Conservation (phyloP, 2,888 invertebrate genomes). For the Parochlus steinenii region DNA sequence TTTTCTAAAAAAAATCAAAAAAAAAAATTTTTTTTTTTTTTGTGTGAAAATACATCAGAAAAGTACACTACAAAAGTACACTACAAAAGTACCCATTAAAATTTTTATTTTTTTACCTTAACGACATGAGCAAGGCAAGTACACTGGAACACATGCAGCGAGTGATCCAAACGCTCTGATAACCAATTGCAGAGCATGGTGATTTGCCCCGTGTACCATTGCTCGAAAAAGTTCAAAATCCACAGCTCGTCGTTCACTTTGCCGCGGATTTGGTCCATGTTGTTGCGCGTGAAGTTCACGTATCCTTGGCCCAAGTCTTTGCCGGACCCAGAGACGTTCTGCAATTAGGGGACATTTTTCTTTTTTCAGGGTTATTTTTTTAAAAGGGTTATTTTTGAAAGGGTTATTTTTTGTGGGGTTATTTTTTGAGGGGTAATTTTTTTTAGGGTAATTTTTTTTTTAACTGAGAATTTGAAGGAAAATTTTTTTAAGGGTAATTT, state of each 20-base stretch:
- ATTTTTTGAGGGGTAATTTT: background rate
- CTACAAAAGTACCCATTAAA: background rate
- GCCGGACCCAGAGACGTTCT: conserved; percentile 84
- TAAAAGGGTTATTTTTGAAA: background rate
- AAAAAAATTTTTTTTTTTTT: too few species aligned
- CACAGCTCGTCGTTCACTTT: conserved; percentile 64
- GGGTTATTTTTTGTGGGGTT: background rate
- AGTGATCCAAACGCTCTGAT: conserved; percentile 78
- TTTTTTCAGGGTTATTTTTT: background rate
- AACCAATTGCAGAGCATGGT: conserved; percentile 89
- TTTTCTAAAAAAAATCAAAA: conserved; percentile 54
- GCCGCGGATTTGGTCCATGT: conserved; percentile 94
- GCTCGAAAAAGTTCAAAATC: conserved; percentile 52
- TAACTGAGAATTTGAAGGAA: too few species aligned
- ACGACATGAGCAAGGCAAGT: conserved; percentile 92
- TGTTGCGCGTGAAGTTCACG: conserved; percentile 93
- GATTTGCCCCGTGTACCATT: conserved; percentile 92
- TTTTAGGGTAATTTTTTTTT: conserved; percentile 21
- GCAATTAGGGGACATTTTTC: conserved; percentile 15
- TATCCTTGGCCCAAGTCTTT: conserved; percentile 97
- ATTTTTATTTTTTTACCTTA: conserved; percentile 52
- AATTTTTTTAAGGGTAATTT: too few species aligned
- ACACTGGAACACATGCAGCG: conserved; percentile 91
- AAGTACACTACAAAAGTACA: background rate
- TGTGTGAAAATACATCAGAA: too few species aligned